Base-by-base conservation (phyloP, 1,140 invertebrate genomes). In the Anastrepha obliqua region DNA sequence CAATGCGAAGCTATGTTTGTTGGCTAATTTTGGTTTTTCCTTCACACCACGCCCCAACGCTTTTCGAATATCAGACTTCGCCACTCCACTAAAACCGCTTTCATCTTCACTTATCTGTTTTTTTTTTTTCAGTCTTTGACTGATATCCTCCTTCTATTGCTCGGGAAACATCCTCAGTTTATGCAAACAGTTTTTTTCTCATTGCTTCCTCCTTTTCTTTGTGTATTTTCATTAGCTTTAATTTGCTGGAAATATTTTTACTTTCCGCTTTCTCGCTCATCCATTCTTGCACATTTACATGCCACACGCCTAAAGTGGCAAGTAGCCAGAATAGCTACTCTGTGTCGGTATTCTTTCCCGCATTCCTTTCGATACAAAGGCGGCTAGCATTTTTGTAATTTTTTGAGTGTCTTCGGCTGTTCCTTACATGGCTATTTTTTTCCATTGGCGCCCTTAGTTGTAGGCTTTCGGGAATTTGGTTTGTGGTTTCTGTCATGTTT, bases 191-290 rank as follows among this genome's bases (percentile, higher is more conserved):
- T 29, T 29, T 13, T 81, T 55, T 58, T 55, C 44, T 55, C 29
- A 55, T 51, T 1, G n/a, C 47, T 2, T 47, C 42, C 11, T 44
- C 1, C 42, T 81, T 67, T 67, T 39, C n/a, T 55, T 81, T 59
- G 65, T 86, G 85, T 11, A 91, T 91, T 92, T 92, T 92, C 91
- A 92, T 92, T 92, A 92, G 91, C 91, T 91, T 92, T 89, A 92
- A 92, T 92, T 92, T 92, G 90, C 88, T 90, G 89, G 89, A 92
- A 92, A 90, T 92, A 92, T 92, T 91, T 91, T 88, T 17, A 51
- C 85, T 81, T 44, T 44, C 11, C 7, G 20, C 13, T 86, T 86
- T 59, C 42, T 85, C 15, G 8, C n/a, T 17, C 51, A 2, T 44
- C 67, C 42, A 74, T 13, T n/a, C 29, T 44, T 17, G 8, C 59